Evolutionary conservation across 30 jellyfish, hydroid and myxozoan species (phyloP).

Genomic region (Clytia hemisphaerica): DNA sequence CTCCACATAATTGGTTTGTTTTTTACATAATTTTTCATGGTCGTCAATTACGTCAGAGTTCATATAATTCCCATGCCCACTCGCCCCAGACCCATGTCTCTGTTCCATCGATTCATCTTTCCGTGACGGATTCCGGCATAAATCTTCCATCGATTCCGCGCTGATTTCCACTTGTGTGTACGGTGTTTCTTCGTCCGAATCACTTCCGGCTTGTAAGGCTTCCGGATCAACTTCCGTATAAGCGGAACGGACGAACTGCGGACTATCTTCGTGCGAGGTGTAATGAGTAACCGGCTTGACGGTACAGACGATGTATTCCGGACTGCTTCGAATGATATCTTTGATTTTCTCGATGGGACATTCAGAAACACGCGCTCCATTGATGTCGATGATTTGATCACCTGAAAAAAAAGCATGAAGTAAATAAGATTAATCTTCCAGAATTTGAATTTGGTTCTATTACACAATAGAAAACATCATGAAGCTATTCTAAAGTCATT

Average conservation of each 20-base stretch:
- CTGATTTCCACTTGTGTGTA: background rate
- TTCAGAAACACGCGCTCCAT: conserved; percentile 70
- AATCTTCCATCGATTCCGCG: conserved; percentile 27
- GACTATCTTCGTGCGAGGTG: conserved; percentile 61
- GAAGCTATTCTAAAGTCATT: too few relatives aligned
- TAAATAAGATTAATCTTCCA: background rate
- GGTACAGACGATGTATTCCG: conserved; percentile 85
- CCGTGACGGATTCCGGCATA: too few relatives aligned
- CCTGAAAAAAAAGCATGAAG: conserved; percentile 26
- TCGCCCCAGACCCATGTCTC: background rate
- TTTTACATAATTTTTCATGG: conserved; percentile 31
- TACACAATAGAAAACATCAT: background rate
- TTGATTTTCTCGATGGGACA: conserved; percentile 75
- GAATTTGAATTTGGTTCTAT: background rate
- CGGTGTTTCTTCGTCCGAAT: conserved; percentile 15
- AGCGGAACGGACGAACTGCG: conserved; percentile 50
- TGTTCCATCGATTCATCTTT: background rate
- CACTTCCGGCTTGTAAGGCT: conserved; percentile 29
- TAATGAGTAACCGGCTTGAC: conserved; percentile 93
- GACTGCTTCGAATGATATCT: conserved; percentile 65
- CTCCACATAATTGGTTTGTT: conserved; percentile 63
- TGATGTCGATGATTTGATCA: conserved; percentile 77
- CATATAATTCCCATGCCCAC: background rate
- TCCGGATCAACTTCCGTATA: conserved; percentile 79
- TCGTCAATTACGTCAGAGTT: conserved; percentile 7